phyloP scores from a whole-genome alignment of 2,888 invertebrate species.

The Silvanus unidentatus region DNA sequence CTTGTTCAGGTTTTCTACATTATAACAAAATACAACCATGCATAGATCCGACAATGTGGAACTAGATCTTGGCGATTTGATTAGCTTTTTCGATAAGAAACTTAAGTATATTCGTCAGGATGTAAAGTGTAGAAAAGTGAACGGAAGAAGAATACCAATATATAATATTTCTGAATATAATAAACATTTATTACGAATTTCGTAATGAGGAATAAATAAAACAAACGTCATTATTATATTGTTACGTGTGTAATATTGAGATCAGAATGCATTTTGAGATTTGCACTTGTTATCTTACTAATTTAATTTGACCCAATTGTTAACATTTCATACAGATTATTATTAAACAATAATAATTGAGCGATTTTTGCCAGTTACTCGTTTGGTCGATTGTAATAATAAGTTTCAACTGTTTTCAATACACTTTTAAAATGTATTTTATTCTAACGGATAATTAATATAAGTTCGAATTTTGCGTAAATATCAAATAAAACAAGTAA shows the following conservation, averaged over 20 bases:
- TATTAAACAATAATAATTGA: conserved; percentile 23
- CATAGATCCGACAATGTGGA: no score
- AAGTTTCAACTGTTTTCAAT: conserved; percentile 23
- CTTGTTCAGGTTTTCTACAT: no score
- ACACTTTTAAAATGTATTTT: not conserved
- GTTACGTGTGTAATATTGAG: not conserved
- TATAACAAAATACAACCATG: no score
- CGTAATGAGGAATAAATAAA: not conserved
- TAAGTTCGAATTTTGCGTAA: conserved; percentile 42
- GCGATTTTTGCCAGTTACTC: conserved; percentile 23
- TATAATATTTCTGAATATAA: no score
- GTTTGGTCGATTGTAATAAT: conserved; percentile 23
- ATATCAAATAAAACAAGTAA: conserved; percentile 39
- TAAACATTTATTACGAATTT: not conserved
- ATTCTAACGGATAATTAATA: conserved; percentile 27
- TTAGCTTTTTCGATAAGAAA: no score
- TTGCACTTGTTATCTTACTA: conserved; percentile 39
- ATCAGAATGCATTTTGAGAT: conserved; percentile 24
- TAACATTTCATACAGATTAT: conserved; percentile 34
- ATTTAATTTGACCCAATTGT: conserved; percentile 44
- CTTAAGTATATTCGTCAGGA: no score
- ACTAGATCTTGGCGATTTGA: no score
- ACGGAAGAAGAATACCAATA: no score
- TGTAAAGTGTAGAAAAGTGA: no score
- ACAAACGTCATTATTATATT: not conserved